phyloP scores from a whole-genome alignment of 1,140 invertebrate genomes.

The Eulimnadia texana region DNA sequence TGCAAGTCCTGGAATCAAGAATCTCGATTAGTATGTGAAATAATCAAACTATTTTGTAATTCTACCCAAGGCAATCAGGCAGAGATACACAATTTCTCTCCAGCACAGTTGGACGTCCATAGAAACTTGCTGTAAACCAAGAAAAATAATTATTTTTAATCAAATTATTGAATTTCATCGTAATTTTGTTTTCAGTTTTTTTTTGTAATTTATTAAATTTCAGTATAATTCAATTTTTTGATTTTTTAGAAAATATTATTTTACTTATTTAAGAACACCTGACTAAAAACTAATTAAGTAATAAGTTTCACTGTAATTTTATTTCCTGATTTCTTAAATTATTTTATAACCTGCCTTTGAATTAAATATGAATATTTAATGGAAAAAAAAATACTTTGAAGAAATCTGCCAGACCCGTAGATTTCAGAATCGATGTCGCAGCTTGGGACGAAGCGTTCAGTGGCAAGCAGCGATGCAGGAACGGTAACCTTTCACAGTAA shows the following conservation, averaged over 20 bases:
- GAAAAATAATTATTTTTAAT: conserved; percentile 15
- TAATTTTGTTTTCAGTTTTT: not conserved
- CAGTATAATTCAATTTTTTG: not conserved
- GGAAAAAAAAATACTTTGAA: conserved; percentile 31
- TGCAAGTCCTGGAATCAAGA: conserved; percentile 37
- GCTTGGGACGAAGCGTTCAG: conserved; percentile 15
- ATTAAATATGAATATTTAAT: not conserved
- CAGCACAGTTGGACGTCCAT: conserved; percentile 45
- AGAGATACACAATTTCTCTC: conserved; percentile 43
- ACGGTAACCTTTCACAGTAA: conserved; percentile 30
- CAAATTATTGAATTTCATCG: not conserved
- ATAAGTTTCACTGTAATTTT: not conserved
- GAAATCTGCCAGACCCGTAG: conserved; percentile 35
- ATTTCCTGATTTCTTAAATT: not conserved
- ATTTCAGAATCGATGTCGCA: conserved; percentile 30
- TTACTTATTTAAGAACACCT: no score
- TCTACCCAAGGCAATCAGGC: conserved; percentile 44
- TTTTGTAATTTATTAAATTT: not conserved
- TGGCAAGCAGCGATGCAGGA: conserved; percentile 41
- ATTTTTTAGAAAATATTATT: not conserved
- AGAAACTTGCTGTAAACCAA: conserved; percentile 38
- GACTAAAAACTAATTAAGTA: no score
- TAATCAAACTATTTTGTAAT: conserved; percentile 11
- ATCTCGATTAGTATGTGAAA: conserved; percentile 1
- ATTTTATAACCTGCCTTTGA: not conserved